Base-by-base conservation (phyloP, 2,888 invertebrate species). In the Pherbina coryleti region DNA sequence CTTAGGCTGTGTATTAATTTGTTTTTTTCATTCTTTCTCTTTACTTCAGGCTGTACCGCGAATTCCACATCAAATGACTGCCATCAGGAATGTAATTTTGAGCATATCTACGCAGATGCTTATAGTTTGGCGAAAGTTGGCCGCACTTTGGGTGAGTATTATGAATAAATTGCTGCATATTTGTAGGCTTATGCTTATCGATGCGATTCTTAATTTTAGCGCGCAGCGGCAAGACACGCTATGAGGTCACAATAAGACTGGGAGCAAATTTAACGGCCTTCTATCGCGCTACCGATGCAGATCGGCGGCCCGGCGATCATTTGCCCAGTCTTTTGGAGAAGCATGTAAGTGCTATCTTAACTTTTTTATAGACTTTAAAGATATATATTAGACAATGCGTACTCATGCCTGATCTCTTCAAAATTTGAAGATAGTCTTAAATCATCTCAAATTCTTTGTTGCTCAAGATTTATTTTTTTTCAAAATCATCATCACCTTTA, bases 231-330 rank as follows among this genome's bases (percentile, higher is more conserved):
- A 89, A 89, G 80, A 89, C 88, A 3, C 85, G 89, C 70, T 90
- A 88, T 64, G 89, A 90, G 82, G 89, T 89, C 49, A 90, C 90
- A 74, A 88, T 90, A 84, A 84, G 89, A 14, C 85, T 89, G 62
- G 89, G 89, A n/a, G 88, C 87, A 70, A 89, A 89, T 82, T 81
- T 89, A 7, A 89, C 89, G 55, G 86, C 86, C n/a, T 87, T 85
- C 71, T 88, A 88, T 84, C 87, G 88, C 51, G 81, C 86, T 76
- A 80, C 83, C 14, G 88, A 88, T 67, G 80, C 84, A 8, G 82
- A 82, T 11, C 82, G 80, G 19, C 82, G 82, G n/a, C 75, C 83
- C 8, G 82, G 80, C 31, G 86, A 87, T 75, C 87, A 89, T 82
- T 78, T 89, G 76, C 86, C 89, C 9, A 82, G 84, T 60, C 82